Percentiles rank a stretch among this genome's conserved stretches.
Conservation (phyloP, 2,888 invertebrate species). For the Tiphia femorata region DNA sequence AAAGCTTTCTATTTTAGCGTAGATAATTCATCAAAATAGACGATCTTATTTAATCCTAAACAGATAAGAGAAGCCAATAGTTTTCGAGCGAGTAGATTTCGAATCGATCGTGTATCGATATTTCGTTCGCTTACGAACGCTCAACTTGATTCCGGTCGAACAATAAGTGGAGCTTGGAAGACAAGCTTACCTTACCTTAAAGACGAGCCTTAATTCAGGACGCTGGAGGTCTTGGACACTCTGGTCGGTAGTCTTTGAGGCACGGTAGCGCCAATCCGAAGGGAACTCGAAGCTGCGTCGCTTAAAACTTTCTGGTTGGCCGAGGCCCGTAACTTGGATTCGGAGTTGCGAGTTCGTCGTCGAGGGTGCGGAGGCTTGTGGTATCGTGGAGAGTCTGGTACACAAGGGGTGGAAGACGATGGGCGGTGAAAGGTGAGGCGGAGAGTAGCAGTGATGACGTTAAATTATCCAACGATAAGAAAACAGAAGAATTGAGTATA, state of each 20-base stretch:
- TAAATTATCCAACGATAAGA: no score
- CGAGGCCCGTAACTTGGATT: slow-evolving; percentile 43
- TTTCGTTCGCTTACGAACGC: no score
- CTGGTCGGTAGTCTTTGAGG: neutral
- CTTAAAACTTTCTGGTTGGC: slow-evolving; percentile 41
- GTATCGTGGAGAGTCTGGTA: slow-evolving; percentile 28
- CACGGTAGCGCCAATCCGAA: slow-evolving; percentile 15
- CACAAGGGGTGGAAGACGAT: slow-evolving; percentile 1
- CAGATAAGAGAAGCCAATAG: no score
- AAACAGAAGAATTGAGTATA: no score
- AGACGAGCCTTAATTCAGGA: neutral
- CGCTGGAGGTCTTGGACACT: neutral
- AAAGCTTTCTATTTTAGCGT: no score
- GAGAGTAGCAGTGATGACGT: neutral
- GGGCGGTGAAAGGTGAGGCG: neutral
- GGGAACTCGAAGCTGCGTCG: slow-evolving; percentile 34
- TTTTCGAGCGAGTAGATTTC: no score
- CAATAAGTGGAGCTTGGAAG: no score
- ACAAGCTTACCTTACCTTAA: no score
- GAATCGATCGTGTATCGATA: no score
- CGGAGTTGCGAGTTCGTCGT: slow-evolving; percentile 29
- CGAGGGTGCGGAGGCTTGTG: slow-evolving; percentile 31
- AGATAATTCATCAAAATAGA: no score
- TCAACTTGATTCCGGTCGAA: no score
- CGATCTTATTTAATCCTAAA: no score